These are phyloP conservation scores for Tanaodytes sp. DNA, from an alignment of 2,888 invertebrate genomes.

Conservation along the genomic window DNA sequence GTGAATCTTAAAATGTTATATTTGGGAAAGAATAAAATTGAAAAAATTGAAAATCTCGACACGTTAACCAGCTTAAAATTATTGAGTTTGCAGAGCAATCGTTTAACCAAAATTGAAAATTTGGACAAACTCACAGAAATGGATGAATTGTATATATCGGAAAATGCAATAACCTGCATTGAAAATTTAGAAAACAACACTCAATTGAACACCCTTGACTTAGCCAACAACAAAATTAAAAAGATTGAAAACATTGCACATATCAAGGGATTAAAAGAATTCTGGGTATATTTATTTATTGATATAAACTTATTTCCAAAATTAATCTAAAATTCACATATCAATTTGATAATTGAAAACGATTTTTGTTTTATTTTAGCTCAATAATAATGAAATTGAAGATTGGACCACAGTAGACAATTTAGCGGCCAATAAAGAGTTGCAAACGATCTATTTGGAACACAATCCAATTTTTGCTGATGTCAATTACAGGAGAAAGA, in stretches of 20 bases:
- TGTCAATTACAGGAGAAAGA: constrained; percentile 90
- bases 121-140: constrained; percentile 82
- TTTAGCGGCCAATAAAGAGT: constrained; percentile 79
- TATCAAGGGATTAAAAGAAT: constrained; percentile 87
- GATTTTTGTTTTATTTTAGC: no score
- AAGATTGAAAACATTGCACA: constrained; percentile 85
- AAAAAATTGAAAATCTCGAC: constrained; percentile 87
- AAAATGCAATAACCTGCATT: constrained; percentile 89
- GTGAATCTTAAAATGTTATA: constrained; percentile 85
- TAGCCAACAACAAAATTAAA: constrained; percentile 90
- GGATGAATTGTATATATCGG: constrained; percentile 92
- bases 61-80: constrained; percentile 82
- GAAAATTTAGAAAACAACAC: constrained; percentile 83
- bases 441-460: constrained; percentile 93
- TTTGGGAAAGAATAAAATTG: constrained; percentile 96
- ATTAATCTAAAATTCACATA: neutral
- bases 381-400: constrained; percentile 91
- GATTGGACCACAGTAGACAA: constrained; percentile 89
- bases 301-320: constrained; percentile 15
- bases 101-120: constrained; percentile 90
- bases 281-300: constrained; percentile 84
- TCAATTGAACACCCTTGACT: constrained; percentile 87
- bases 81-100: constrained; percentile 92
- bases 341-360: constrained; percentile 1
- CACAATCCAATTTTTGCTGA: constrained; percentile 90